Evolutionary conservation across 2,888 invertebrate genomes (phyloP).

Genomic region (Rhagonycha fulva): DNA sequence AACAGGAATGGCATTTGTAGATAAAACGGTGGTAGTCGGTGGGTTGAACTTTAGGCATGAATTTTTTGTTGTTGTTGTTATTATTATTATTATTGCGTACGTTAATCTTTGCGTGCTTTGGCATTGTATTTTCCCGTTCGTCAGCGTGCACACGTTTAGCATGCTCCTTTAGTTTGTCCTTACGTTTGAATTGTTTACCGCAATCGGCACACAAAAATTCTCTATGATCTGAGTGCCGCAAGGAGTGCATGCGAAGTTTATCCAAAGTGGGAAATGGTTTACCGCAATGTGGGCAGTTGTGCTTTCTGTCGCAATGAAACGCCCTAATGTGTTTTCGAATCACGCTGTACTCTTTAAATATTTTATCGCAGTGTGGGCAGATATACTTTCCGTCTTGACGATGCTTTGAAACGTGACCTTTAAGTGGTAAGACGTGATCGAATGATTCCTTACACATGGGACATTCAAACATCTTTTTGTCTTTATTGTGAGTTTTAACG

Average conservation of each 20-base stretch:
- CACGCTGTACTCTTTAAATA: conserved; percentile 69
- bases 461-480: conserved; percentile 70
- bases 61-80: conserved; percentile 54
- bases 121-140: conserved; percentile 53
- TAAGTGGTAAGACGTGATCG: conserved; percentile 66
- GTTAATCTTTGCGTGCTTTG: conserved; percentile 35
- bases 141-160: conserved; percentile 67
- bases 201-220: conserved; percentile 78
- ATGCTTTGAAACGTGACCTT: conserved; percentile 69
- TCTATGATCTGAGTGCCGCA: conserved; percentile 67
- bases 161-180: conserved; percentile 75
- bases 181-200: conserved; percentile 77
- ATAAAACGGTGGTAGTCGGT: conserved; percentile 73
- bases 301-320: conserved; percentile 71
- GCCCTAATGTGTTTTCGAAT: conserved; percentile 73
- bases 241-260: conserved; percentile 72
- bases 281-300: conserved; percentile 69
- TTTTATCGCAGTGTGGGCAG: conserved; percentile 72
- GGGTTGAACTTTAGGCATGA: conserved; percentile 61
- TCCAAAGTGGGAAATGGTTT: conserved; percentile 73
- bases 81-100: conserved; percentile 26
- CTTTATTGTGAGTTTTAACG: conserved; percentile 67
- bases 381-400: conserved; percentile 66
- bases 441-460: conserved; percentile 73
- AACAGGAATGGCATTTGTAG: conserved; percentile 77